phyloP scores from a whole-genome alignment of 2,113 vertebrate species.

The Sapajus apella region DNA sequence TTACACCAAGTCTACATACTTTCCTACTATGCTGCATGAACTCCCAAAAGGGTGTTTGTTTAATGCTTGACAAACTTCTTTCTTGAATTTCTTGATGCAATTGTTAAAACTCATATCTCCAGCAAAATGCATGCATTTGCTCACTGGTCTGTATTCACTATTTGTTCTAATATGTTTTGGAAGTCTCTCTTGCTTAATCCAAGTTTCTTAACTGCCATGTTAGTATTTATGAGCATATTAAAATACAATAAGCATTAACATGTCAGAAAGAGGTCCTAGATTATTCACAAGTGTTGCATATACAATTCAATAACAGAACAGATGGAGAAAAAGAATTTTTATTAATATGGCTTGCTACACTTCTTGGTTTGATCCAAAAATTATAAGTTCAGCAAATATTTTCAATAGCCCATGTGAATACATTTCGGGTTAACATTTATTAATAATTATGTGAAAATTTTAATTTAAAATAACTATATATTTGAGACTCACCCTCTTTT shows the following conservation, averaged over 20 bases:
- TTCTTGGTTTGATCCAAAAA: neutral
- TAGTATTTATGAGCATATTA: constrained; percentile 11
- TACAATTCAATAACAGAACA: neutral
- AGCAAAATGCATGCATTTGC: neutral
- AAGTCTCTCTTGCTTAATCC: neutral
- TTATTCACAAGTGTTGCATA: neutral
- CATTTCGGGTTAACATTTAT: neutral
- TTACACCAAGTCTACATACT: neutral
- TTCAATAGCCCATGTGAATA: neutral
- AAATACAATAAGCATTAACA: neutral
- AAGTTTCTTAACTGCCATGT: neutral
- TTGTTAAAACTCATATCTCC: neutral
- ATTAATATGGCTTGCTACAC: neutral
- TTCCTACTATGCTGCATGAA: neutral
- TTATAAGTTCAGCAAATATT: neutral
- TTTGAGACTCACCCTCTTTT: neutral
- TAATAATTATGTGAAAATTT: neutral
- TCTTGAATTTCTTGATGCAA: neutral
- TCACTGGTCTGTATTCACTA: neutral
- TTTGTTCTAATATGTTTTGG: neutral
- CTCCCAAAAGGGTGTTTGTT: neutral
- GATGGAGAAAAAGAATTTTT: neutral
- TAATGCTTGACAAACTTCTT: neutral
- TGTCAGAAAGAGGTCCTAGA: neutral
- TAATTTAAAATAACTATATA: neutral